Conservation (phyloP, 1,140 invertebrate genomes). For the Drosophila eugracilis region DNA sequence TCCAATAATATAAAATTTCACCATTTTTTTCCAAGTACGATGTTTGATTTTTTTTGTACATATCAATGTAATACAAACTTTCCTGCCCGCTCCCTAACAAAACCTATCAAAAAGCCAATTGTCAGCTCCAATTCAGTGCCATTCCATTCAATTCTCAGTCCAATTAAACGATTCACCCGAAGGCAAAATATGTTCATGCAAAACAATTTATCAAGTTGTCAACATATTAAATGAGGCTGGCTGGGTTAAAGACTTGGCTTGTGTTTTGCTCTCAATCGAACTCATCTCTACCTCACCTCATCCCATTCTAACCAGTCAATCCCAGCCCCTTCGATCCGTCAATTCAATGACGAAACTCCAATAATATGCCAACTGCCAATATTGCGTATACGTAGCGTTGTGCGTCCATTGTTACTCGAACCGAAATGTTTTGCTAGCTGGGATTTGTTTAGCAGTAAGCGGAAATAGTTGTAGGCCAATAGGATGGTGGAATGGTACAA, state of each 20-base stretch:
- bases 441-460: constrained; percentile 78
- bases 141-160: constrained; percentile 16
- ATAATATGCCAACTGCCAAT: constrained; percentile 77
- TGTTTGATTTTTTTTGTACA: too few relatives aligned
- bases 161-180: constrained; percentile 36
- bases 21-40: too few relatives aligned
- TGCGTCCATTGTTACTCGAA: constrained; percentile 53
- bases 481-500: constrained; percentile 1
- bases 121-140: not conserved
- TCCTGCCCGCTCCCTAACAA: not conserved
- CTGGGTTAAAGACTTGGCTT: constrained; percentile 68
- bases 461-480: constrained; percentile 75
- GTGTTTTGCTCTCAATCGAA: constrained; percentile 5
- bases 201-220: constrained; percentile 82
- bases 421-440: constrained; percentile 64
- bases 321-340: constrained; percentile 44
- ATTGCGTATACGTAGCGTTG: constrained; percentile 73
- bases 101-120: constrained; percentile 3
- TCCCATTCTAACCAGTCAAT: not conserved
- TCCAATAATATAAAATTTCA: too few relatives aligned
- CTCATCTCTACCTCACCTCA: constrained; percentile 6
- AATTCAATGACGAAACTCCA: constrained; percentile 50
- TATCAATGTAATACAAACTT: too few relatives aligned
- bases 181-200: constrained; percentile 32
- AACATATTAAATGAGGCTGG: constrained; percentile 79